A percentile compares a stretch with the other conserved stretches of the same genome.
Conservation (phyloP, 2,113 vertebrate species). For the Ginglymostoma cirratum region DNA sequence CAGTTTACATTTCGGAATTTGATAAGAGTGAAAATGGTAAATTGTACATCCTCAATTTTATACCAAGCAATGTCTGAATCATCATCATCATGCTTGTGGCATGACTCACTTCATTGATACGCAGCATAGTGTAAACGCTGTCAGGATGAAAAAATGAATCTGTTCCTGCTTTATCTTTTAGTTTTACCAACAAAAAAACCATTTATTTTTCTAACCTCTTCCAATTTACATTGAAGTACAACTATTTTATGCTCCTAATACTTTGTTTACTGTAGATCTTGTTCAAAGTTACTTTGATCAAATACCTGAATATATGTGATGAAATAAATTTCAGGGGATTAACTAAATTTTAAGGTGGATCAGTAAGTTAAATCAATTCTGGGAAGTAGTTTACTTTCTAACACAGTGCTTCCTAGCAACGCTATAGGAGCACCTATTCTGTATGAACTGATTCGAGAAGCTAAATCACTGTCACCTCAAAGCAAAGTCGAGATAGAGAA, state of each 20-base stretch:
- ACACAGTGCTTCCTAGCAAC: background rate
- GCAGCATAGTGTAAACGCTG: background rate
- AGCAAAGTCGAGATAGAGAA: no score
- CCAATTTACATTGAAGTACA: background rate
- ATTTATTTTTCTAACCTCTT: background rate
- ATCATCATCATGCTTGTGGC: background rate
- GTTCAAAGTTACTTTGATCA: background rate
- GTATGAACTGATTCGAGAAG: no score
- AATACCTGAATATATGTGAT: background rate
- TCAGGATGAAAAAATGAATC: background rate
- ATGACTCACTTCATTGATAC: constrained; percentile 30
- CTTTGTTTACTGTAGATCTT: background rate
- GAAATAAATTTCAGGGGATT: background rate
- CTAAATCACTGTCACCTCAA: no score
- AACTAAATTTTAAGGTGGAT: background rate
- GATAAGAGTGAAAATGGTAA: background rate
- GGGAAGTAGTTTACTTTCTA: background rate
- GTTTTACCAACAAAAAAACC: background rate
- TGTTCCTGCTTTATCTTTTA: constrained; percentile 4
- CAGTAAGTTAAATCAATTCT: background rate
- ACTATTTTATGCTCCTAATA: background rate
- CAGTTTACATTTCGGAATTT: background rate
- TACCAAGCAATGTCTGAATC: background rate
- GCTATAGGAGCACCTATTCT: no score
- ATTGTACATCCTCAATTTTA: background rate